Base-by-base conservation (phyloP, 2,113 vertebrate genomes). In the Tyrannus savana region DNA sequence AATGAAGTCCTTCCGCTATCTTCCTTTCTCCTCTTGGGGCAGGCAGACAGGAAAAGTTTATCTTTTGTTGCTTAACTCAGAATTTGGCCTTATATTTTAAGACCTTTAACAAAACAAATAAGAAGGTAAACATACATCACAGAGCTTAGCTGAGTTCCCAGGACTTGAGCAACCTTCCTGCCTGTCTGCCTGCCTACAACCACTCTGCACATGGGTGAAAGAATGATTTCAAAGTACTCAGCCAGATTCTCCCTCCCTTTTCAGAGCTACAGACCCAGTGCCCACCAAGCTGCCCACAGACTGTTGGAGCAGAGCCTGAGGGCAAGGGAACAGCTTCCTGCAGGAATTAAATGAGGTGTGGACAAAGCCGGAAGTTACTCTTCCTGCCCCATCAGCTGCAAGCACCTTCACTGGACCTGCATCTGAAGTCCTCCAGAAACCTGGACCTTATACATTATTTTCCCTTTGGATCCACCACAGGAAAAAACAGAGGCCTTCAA, bases 241-340 rank as follows among this genome's bases (percentile, higher is more conserved):
- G 44, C 9, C 42, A 67, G 74, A 52, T 49, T 55, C 55, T 49
- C 56, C 58, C 59, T 42, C 41, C 27, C 11, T 77, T 79, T 77
- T 33, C 55, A 39, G 37, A 69, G n/a, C 33, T n/a, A 12, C 1
- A 1, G 17, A 18, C 7, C 19, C 63, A 35, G 46, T 0, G 3
- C 44, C 21, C 60, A 60, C 31, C 52, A 33, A 27, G 17, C 18
- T 59, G 37, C 19, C 31, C 39, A 25, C 25, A 19, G 46, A 15
- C 19, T 0, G 0, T 8, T 3, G 4, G 28, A 62, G n/a, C 41
- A 87, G 30, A 66, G 60, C 39, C 56, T 0, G 0, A 56, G 35
- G 14, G 30, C 33, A 56, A 50, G 49, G n/a, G 10, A 84, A 53
- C 24, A 47, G 50, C 23, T 86, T 72, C 66, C 18, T 31, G 14